Conservation (phyloP, 2,113 vertebrate genomes). For the Gavialis gangeticus region DNA sequence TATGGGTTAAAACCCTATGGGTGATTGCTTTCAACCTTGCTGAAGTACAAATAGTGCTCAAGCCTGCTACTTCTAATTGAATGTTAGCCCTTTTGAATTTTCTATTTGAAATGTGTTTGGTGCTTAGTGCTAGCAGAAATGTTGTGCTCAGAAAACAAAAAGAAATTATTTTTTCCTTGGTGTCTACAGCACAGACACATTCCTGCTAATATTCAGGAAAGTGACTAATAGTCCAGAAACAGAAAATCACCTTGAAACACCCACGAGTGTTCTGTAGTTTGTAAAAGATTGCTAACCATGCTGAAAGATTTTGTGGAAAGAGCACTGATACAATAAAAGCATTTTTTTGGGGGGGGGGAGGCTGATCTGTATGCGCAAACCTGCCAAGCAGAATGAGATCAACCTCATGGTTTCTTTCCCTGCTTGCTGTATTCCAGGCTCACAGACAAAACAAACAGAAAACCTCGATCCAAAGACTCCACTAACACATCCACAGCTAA, state of each 20-base stretch:
- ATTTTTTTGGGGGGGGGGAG: not conserved
- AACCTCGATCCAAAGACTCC: constrained; percentile 76
- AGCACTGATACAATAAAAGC: not conserved
- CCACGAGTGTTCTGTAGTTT: not conserved
- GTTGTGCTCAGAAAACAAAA: not conserved
- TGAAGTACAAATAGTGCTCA: not conserved
- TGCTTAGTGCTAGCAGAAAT: not conserved
- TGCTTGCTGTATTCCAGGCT: constrained; percentile 75
- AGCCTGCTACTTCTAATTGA: not conserved
- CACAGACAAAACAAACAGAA: constrained; percentile 46
- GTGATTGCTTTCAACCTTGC: not conserved
- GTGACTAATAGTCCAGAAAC: constrained; percentile 8
- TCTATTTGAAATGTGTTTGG: not conserved
- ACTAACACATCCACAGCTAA: constrained; percentile 79
- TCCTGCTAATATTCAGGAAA: not conserved
- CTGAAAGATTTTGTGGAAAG: not conserved
- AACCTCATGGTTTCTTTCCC: constrained; percentile 24
- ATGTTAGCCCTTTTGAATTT: not conserved
- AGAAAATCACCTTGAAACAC: constrained; percentile 32
- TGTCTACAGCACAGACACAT: not conserved
- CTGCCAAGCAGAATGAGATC: not conserved
- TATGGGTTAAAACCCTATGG: not conserved
- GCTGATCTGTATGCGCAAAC: not conserved
- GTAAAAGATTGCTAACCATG: not conserved
- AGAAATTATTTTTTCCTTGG: constrained; percentile 10